Percentiles rank a stretch among this genome's conserved stretches.
These are phyloP conservation scores for Pandemis heparana DNA, from an alignment of 2,888 invertebrate genomes.

Conservation along the genomic window DNA sequence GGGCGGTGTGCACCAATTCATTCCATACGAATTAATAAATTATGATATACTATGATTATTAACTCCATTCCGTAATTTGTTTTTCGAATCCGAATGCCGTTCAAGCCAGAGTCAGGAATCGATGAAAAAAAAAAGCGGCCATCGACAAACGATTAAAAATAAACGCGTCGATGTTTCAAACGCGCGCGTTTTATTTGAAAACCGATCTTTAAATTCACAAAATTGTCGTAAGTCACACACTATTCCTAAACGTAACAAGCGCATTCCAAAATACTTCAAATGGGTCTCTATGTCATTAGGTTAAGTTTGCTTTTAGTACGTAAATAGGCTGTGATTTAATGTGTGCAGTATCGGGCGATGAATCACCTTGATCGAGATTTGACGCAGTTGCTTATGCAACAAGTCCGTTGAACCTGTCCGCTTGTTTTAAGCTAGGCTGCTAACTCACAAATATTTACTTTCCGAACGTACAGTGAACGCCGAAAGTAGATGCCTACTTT, in stretches of 20 bases:
- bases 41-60: constrained; percentile 58
- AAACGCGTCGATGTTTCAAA: constrained; percentile 35
- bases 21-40: constrained; percentile 59
- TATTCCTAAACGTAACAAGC: constrained; percentile 14
- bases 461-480: constrained; percentile 49
- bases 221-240: constrained; percentile 22
- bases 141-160: constrained; percentile 39
- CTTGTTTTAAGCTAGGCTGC: constrained; percentile 47
- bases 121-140: constrained; percentile 36
- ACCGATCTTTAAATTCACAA: constrained; percentile 38
- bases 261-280: constrained; percentile 10
- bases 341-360: constrained; percentile 53
- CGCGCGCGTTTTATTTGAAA: constrained; percentile 38
- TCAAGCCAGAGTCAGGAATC: constrained; percentile 17
- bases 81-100: constrained; percentile 32
- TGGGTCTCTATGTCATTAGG: constrained; percentile 32
- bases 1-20: constrained; percentile 55
- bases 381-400: constrained; percentile 76
- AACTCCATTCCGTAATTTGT: constrained; percentile 35
- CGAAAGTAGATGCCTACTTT: neutral
- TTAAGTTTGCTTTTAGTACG: constrained; percentile 34
- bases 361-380: constrained; percentile 80
- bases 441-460: constrained; percentile 73
- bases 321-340: constrained; percentile 44
- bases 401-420: constrained; percentile 65